phyloP scores from a whole-genome alignment of 1,140 invertebrate genomes.

The Hylyphantes graminicola region DNA sequence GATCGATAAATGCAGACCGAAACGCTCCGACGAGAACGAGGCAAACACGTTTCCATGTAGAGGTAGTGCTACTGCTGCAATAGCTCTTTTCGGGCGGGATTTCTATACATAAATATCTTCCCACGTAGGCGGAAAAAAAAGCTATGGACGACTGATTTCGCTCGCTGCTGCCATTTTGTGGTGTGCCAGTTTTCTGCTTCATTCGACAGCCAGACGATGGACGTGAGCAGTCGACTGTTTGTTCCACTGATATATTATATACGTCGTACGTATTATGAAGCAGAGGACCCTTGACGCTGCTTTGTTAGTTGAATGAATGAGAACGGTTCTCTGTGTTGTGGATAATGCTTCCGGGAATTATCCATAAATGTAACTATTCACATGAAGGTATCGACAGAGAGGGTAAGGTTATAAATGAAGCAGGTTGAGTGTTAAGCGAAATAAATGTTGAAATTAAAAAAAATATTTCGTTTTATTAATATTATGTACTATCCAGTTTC shows the following conservation, averaged over 20 bases:
- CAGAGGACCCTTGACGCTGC: too few relatives aligned
- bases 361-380: too few relatives aligned
- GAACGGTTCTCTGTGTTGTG: too few relatives aligned
- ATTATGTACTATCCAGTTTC: too few relatives aligned
- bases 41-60: slow-evolving; percentile 45
- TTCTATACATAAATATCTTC: slow-evolving; percentile 46
- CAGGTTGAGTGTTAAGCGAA: too few relatives aligned
- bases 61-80: slow-evolving; percentile 27
- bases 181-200: slow-evolving; percentile 23
- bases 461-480: too few relatives aligned
- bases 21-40: slow-evolving; percentile 11
- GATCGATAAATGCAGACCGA: slow-evolving; percentile 39
- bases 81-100: slow-evolving; percentile 38
- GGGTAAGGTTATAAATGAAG: too few relatives aligned
- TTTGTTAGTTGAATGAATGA: too few relatives aligned
- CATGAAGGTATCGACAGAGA: too few relatives aligned
- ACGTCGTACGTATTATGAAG: not conserved
- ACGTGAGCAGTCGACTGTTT: not conserved
- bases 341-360: too few relatives aligned
- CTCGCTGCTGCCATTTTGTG: slow-evolving; percentile 24
- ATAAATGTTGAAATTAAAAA: too few relatives aligned
- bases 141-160: slow-evolving; percentile 19
- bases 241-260: not conserved
- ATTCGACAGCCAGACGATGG: not conserved
- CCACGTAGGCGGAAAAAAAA: slow-evolving; percentile 49